These are phyloP conservation scores for Trichopoda pennipes DNA, from an alignment of 2,888 invertebrate species.

Conservation along the genomic window DNA sequence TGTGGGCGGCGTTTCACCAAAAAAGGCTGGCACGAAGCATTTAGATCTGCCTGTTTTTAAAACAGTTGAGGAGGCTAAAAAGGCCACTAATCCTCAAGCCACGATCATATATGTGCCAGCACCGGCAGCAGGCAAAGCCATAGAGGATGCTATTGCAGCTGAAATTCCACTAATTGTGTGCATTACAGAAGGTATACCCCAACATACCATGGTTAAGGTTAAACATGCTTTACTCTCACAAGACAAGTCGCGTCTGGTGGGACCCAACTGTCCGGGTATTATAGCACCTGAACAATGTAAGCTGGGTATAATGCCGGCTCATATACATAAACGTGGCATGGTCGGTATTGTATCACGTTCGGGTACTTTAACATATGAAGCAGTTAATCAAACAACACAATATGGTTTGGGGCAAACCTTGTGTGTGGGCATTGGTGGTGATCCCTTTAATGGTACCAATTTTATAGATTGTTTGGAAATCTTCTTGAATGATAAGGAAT, in stretches of 20 bases:
- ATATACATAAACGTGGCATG: conserved; percentile 94
- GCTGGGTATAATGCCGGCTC: conserved; percentile 99
- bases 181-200: conserved; percentile 98
- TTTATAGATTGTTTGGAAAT: conserved; percentile 98
- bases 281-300: conserved; percentile 97
- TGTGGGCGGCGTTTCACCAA: conserved; percentile 89
- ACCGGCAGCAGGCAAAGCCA: conserved; percentile 91
- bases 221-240: conserved; percentile 92
- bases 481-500: conserved; percentile 95
- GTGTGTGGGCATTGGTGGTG: conserved; percentile 99
- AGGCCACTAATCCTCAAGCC: conserved; percentile 92
- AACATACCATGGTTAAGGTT: conserved; percentile 99
- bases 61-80: conserved; percentile 87
- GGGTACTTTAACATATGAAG: conserved; percentile 99
- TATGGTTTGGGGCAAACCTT: conserved; percentile 95
- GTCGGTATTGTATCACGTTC: conserved; percentile 97
- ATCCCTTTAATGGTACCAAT: conserved; percentile 99
- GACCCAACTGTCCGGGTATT: conserved; percentile 99
- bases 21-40: conserved; percentile 91
- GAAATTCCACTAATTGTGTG: conserved; percentile 97
- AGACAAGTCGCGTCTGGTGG: conserved; percentile 94
- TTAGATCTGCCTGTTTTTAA: conserved; percentile 85
- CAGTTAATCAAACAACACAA: conserved; percentile 97
- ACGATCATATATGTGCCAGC: conserved; percentile 98
- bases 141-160: conserved; percentile 95